A percentile compares a stretch with the other conserved stretches of the same genome.
These are phyloP conservation scores for Sapajus apella DNA, from an alignment of 2,113 vertebrate species.

Conservation along the genomic window DNA sequence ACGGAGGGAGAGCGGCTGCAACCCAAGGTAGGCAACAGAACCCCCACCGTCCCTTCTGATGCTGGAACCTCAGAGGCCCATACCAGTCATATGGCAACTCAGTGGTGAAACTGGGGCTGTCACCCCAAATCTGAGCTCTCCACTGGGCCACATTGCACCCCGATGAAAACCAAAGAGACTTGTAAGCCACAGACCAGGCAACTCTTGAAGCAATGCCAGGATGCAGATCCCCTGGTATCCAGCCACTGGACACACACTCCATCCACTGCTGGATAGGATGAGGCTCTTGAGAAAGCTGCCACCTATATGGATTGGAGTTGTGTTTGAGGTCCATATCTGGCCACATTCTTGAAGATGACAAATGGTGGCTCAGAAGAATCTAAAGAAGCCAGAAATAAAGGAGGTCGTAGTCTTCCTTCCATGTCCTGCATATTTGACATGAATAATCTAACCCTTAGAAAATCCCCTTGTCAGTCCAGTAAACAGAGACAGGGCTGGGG, in stretches of 20 bases:
- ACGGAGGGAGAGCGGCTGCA: constrained; percentile 92
- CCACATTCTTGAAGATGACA: neutral
- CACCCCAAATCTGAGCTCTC: neutral
- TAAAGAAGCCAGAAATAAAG: neutral
- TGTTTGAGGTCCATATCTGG: neutral
- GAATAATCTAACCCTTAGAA: neutral
- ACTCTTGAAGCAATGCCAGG: neutral
- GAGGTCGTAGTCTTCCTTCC: neutral
- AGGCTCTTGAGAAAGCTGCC: neutral
- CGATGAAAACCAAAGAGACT: neutral
- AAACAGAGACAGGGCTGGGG: neutral
- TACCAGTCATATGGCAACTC: neutral
- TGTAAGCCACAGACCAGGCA: neutral
- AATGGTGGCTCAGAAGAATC: neutral
- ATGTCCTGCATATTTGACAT: neutral
- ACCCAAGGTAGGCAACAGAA: constrained; percentile 88
- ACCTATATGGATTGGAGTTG: neutral
- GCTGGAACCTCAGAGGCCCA: neutral
- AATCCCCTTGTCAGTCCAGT: neutral
- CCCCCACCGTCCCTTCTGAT: neutral
- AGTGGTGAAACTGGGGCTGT: neutral
- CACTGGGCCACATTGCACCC: neutral
- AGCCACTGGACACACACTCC: neutral
- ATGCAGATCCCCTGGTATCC: neutral
- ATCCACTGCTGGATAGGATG: neutral